Evolutionary conservation across 2,113 vertebrate species (phyloP).

Genomic region (Equus quagga): DNA sequence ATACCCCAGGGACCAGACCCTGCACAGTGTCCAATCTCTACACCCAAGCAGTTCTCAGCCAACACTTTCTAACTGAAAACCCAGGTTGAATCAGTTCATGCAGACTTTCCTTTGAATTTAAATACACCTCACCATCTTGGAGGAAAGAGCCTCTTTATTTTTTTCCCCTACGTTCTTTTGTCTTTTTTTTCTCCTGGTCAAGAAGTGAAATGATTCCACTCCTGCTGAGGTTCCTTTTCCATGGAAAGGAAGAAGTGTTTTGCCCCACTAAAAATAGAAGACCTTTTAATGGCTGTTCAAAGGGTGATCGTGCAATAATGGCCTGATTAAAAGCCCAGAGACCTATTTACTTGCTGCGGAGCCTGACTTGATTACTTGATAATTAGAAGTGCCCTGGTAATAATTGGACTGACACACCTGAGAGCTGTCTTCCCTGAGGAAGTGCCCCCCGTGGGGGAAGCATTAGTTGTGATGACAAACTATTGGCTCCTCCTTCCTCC

Average conservation of each 20-base stretch:
- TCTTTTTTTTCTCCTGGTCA: neutral
- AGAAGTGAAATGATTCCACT: slow-evolving; percentile 58
- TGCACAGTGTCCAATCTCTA: neutral
- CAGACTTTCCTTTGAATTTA: slow-evolving; percentile 17
- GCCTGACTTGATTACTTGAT: slow-evolving; percentile 78
- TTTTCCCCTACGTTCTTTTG: slow-evolving; percentile 19
- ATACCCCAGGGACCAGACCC: neutral
- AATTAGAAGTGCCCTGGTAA: slow-evolving; percentile 76
- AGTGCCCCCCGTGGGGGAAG: slow-evolving; percentile 26
- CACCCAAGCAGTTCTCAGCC: neutral
- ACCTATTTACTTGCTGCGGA: slow-evolving; percentile 68
- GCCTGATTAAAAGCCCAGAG: slow-evolving; percentile 73
- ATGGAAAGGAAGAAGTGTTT: slow-evolving; percentile 1
- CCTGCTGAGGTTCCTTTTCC: slow-evolving; percentile 49
- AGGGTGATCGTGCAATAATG: slow-evolving; percentile 54
- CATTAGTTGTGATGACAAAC: slow-evolving; percentile 52
- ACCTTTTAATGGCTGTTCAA: slow-evolving; percentile 68
- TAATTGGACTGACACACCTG: neutral
- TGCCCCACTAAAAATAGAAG: slow-evolving; percentile 65
- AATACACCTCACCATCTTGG: neutral
- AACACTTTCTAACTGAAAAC: neutral
- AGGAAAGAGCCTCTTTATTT: neutral
- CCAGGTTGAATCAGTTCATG: neutral
- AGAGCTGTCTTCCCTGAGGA: neutral
- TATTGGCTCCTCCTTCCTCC: slow-evolving; percentile 27